Conservation (phyloP, 2,888 invertebrate genomes). For the Barypeithes pellucidus region DNA sequence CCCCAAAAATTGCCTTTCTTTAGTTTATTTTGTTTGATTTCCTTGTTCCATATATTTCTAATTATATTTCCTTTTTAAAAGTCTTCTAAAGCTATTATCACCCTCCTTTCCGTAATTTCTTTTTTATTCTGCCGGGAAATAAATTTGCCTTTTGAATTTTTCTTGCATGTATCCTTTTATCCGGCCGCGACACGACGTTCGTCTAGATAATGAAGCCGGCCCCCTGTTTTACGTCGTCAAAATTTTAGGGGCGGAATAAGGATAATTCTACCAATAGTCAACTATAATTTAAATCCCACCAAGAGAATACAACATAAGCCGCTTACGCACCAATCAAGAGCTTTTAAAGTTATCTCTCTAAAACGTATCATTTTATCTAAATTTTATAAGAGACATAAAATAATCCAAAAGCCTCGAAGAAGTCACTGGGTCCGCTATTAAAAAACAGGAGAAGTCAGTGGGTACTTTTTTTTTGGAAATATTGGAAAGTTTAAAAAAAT, state of each 20-base stretch:
- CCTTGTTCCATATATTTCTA: constrained; percentile 63
- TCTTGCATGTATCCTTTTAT: constrained; percentile 68
- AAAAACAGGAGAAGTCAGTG: too few species aligned
- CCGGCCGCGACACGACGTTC: constrained; percentile 59
- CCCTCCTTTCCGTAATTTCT: constrained; percentile 61
- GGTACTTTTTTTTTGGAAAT: too few species aligned
- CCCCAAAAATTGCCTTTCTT: constrained; percentile 21
- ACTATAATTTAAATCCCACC: too few species aligned
- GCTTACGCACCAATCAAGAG: too few species aligned
- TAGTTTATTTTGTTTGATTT: constrained; percentile 43
- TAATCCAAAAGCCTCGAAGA: too few species aligned
- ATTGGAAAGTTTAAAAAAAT: too few species aligned
- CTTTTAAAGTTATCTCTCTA: too few species aligned
- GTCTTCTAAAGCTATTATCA: constrained; percentile 66
- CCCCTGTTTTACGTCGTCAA: constrained; percentile 46
- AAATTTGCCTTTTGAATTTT: constrained; percentile 69
- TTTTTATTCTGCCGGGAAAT: constrained; percentile 64
- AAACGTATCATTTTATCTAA: too few species aligned
- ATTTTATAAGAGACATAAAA: too few species aligned
- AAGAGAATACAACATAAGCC: too few species aligned
- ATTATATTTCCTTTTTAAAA: constrained; percentile 68
- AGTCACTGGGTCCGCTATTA: too few species aligned
- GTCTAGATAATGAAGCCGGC: constrained; percentile 62
- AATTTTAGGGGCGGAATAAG: constrained; percentile 30
- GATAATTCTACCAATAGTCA: too few species aligned